Evolutionary conservation across 2,888 invertebrate genomes (phyloP), one percentile per base, ranked within the genome.

Genomic region (Rutpela maculata): DNA sequence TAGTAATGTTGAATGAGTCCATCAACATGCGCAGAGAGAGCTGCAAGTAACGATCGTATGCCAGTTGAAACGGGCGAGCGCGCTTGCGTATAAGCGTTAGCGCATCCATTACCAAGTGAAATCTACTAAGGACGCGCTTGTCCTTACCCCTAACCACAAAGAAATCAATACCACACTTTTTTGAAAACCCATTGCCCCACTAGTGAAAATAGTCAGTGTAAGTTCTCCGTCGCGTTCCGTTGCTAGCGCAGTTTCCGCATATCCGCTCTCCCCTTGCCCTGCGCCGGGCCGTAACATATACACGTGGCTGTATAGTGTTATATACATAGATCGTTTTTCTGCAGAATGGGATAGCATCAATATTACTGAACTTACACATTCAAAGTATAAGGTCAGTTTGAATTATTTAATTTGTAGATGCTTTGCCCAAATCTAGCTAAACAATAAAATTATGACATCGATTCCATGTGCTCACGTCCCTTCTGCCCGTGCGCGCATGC

Each of bases 111-210:
- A 65, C 35, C 59, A 68, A 63, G 68, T 68, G 63, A 78, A 75
- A 75, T 59, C 56, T 18, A 57, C 66, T 59, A 66, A 62, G 31
- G 15, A 63, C 68, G 67, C 74, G 59, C 60, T n/a, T 50, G 19
- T 38, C 68, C 68, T 18, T 22, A 67, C 60, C 22, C 74, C 19
- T 66, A 74, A 78, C 70, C 77, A 78, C 82, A 82, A 81, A 86
- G 56, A 68, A 87, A 88, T 88, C 87, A 87, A 87, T 87, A 87
- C 86, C 80, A 80, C 82, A 83, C 85, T 84, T 88, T 86, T 87
- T 87, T 83, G 84, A 84, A 86, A 84, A 86, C 87, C 88, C 84
- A 87, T 85, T 88, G 87, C 87, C 87, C 88, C 87, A 88, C 87
- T 88, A 86, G 85, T 81, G 83, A 84, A 81, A 80, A 83, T 81